These are phyloP conservation scores for Drosophila burlai DNA, from an alignment of 1,140 invertebrate genomes.

Conservation along the genomic window DNA sequence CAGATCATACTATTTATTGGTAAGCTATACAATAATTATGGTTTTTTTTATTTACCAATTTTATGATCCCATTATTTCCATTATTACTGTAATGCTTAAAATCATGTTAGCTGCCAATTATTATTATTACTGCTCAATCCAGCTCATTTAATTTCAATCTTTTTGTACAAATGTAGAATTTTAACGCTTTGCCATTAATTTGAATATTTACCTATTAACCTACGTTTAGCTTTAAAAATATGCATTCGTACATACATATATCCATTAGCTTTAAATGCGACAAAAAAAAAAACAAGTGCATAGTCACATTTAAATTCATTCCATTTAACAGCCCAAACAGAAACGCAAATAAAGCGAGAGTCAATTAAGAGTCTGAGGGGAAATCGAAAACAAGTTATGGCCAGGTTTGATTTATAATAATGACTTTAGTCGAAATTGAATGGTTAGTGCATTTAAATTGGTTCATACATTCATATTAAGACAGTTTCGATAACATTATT, in stretches of 20 bases:
- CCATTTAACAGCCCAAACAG: conserved; percentile 9
- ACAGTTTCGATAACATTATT: conserved; percentile 7
- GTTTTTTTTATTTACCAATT: neutral
- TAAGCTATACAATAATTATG: too few relatives aligned
- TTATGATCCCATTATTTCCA: conserved; percentile 33
- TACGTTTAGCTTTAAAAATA: neutral
- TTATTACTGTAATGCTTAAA: conserved; percentile 42
- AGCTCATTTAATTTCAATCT: conserved; percentile 11
- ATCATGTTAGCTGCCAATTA: conserved; percentile 69
- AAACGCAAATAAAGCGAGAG: neutral
- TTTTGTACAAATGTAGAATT: neutral
- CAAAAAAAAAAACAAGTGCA: neutral
- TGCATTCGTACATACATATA: neutral
- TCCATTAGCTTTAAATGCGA: neutral
- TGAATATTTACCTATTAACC: neutral
- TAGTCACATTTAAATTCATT: conserved; percentile 2
- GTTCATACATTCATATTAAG: conserved; percentile 19
- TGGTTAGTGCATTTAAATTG: conserved; percentile 35
- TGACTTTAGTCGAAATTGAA: conserved; percentile 31
- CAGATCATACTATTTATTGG: neutral
- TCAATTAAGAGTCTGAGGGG: conserved; percentile 11
- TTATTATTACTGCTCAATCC: conserved; percentile 8
- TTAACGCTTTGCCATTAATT: neutral
- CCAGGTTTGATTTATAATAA: conserved; percentile 26
- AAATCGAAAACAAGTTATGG: conserved; percentile 12